Conservation (phyloP, 2,888 invertebrate species). For the Nephrotoma flavescens region DNA sequence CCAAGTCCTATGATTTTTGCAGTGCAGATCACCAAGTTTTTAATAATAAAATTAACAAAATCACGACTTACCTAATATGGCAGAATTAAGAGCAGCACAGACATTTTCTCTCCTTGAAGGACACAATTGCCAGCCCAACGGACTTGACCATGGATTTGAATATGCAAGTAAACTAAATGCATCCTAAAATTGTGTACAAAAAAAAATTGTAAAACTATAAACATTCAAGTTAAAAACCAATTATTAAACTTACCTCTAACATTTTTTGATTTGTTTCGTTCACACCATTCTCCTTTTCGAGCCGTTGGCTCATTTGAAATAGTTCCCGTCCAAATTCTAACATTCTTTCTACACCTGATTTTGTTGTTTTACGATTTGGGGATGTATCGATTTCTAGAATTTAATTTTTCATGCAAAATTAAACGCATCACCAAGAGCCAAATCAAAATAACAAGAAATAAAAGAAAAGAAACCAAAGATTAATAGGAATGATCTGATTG, state of each 20-base stretch:
- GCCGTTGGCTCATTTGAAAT: slow-evolving; percentile 75
- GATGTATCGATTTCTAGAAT: slow-evolving; percentile 26
- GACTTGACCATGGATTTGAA: slow-evolving; percentile 94
- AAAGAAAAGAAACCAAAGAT: slow-evolving; percentile 14
- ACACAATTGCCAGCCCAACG: slow-evolving; percentile 90
- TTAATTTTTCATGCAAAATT: background rate
- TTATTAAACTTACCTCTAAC: slow-evolving; percentile 52
- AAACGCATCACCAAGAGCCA: background rate
- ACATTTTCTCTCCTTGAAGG: slow-evolving; percentile 89
- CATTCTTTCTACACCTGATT: slow-evolving; percentile 74
- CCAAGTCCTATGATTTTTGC: no score
- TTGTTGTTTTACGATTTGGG: slow-evolving; percentile 25
- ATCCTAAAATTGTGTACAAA: slow-evolving; percentile 43
- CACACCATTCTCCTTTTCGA: slow-evolving; percentile 68
- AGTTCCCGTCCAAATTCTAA: slow-evolving; percentile 88
- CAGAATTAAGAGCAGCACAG: slow-evolving; percentile 92
- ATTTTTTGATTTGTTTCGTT: slow-evolving; percentile 72
- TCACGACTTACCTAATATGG: slow-evolving; percentile 69
- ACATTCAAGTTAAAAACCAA: background rate
- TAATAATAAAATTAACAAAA: background rate
- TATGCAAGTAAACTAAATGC: slow-evolving; percentile 96
- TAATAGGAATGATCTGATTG: background rate
- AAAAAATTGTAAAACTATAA: background rate
- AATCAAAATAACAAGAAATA: background rate
- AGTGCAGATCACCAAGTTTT: no score